Conservation (phyloP, 1,140 invertebrate species). For the Antheraea pernyi region DNA sequence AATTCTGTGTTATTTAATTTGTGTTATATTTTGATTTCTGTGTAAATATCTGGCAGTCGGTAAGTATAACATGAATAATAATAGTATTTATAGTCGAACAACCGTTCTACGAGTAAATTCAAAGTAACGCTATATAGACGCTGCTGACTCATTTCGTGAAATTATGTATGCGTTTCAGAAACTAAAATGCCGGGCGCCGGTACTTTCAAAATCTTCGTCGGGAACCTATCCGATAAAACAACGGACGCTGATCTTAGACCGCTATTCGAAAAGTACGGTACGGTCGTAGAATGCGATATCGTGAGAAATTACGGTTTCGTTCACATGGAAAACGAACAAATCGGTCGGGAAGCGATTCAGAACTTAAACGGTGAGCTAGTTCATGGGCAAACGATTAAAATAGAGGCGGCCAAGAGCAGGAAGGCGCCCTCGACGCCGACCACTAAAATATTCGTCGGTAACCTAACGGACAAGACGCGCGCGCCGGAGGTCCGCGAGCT, state of each 20-base stretch:
- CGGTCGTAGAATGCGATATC: conserved; percentile 97
- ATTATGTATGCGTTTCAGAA: conserved; percentile 78
- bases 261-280: conserved; percentile 96
- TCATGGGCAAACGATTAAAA: conserved; percentile 93
- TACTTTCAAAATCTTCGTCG: conserved; percentile 97
- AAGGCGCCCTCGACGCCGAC: conserved; percentile 91
- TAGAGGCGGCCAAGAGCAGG: conserved; percentile 93
- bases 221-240: conserved; percentile 95
- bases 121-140: conserved; percentile 54
- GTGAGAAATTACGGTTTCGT: conserved; percentile 99
- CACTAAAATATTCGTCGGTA: conserved; percentile 94
- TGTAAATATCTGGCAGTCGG: conserved; percentile 24
- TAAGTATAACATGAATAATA: conserved; percentile 36
- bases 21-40: conserved; percentile 19
- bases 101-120: conserved; percentile 38
- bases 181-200: conserved; percentile 91
- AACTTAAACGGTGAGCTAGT: conserved; percentile 93
- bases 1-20: conserved; percentile 31
- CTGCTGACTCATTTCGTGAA: conserved; percentile 75
- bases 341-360: conserved; percentile 94
- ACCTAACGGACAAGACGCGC: conserved; percentile 93
- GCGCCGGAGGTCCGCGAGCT: conserved; percentile 91
- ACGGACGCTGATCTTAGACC: conserved; percentile 91
- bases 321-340: conserved; percentile 96
- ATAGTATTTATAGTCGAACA: neutral